These are phyloP conservation scores for Amitus sp. DNA, from an alignment of 2,888 invertebrate genomes.

Conservation along the genomic window DNA sequence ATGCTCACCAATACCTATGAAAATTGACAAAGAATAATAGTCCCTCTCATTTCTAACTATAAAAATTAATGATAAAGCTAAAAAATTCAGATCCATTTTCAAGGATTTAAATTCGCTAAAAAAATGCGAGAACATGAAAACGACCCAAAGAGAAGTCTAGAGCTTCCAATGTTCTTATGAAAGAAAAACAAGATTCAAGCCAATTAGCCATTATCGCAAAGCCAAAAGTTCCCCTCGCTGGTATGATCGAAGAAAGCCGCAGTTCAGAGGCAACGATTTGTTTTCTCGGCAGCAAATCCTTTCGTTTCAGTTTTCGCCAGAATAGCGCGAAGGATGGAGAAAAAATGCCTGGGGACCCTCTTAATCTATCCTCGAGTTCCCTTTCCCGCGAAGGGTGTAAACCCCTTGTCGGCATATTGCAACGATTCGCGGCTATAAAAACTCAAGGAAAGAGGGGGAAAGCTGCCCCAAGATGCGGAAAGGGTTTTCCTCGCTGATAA, in stretches of 20 bases:
- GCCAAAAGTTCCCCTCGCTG: constrained; percentile 13
- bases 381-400: constrained; percentile 48
- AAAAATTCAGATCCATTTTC: too few relatives aligned
- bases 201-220: not conserved
- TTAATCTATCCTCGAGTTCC: constrained; percentile 56
- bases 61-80: too few relatives aligned
- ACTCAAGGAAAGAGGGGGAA: constrained; percentile 41
- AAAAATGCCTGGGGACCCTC: constrained; percentile 58
- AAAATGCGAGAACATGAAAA: too few relatives aligned
- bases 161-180: too few relatives aligned
- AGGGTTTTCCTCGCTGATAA: constrained; percentile 64
- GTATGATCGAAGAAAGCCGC: constrained; percentile 36
- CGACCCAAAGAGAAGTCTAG: too few relatives aligned
- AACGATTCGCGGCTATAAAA: constrained; percentile 65
- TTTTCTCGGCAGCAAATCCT: constrained; percentile 40
- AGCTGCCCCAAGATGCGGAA: constrained; percentile 52
- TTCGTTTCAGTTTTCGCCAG: constrained; percentile 31
- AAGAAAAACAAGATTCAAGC: not conserved
- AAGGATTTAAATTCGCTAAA: too few relatives aligned
- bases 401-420: constrained; percentile 65
- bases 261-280: constrained; percentile 36
- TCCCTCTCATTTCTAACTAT: too few relatives aligned
- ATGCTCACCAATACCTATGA: too few relatives aligned
- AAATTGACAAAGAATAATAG: too few relatives aligned
- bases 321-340: constrained; percentile 34